phyloP scores from a whole-genome alignment of 2,113 vertebrate genomes.

The Bothrops jararaca region DNA sequence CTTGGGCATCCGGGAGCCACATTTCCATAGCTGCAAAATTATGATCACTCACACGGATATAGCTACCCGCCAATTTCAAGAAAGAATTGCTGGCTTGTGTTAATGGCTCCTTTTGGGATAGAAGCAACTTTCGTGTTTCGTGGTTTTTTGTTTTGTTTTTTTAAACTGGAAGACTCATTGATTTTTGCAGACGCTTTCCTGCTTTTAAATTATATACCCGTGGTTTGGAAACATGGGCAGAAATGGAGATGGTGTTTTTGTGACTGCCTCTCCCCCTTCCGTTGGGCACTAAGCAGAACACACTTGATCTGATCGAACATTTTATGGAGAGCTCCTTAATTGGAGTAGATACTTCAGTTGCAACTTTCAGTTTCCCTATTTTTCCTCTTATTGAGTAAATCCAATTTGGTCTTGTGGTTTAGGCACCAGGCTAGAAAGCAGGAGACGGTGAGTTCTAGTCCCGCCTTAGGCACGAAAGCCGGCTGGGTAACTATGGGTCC shows the following conservation, averaged over 20 bases:
- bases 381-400: neutral
- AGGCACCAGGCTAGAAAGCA: too few relatives aligned
- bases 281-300: neutral
- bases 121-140: neutral
- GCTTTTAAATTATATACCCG: neutral
- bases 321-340: neutral
- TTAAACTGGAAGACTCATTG: neutral
- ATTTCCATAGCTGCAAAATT: neutral
- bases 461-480: too few relatives aligned
- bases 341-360: neutral
- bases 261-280: neutral
- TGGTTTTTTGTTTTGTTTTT: too few relatives aligned
- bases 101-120: neutral
- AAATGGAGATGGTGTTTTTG: neutral
- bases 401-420: neutral
- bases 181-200: neutral
- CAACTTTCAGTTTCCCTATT: neutral
- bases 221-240: neutral
- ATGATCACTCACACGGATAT: neutral
- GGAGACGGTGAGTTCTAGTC: too few relatives aligned
- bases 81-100: neutral
- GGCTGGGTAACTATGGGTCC: too few relatives aligned
- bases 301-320: neutral
- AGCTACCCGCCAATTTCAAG: neutral
- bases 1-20: neutral